A percentile compares a stretch with the other conserved stretches of the same genome.
Evolutionary conservation across 2,888 invertebrate genomes (phyloP).

Genomic region (Nomada fabriciana): DNA sequence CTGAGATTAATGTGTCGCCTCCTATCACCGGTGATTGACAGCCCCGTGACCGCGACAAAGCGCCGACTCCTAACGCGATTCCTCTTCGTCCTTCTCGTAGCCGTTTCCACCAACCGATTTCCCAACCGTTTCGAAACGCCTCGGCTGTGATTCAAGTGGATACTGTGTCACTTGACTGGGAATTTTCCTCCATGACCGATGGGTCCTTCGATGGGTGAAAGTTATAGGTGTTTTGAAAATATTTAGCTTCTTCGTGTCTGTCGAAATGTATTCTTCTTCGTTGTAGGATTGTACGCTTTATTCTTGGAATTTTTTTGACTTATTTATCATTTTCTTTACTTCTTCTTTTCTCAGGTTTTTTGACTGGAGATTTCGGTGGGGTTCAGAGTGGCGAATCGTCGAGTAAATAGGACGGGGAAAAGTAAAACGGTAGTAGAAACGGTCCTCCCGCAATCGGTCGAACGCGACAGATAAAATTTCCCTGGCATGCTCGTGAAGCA

Average conservation of each 20-base stretch:
- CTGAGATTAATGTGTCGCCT: slow-evolving; percentile 83
- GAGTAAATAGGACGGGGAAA: background rate
- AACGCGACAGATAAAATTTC: slow-evolving; percentile 28
- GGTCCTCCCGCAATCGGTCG: slow-evolving; percentile 17
- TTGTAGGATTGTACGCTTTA: background rate
- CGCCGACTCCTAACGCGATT: slow-evolving; percentile 77
- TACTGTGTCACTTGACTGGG: background rate
- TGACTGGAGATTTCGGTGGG: no score
- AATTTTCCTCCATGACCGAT: background rate
- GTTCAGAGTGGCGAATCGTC: no score
- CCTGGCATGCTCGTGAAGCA: background rate
- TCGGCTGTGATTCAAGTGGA: background rate
- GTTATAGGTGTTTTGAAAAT: background rate
- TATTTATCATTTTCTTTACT: background rate
- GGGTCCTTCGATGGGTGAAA: background rate
- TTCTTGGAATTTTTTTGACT: background rate
- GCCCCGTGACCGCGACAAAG: slow-evolving; percentile 83
- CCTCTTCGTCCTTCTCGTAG: slow-evolving; percentile 29
- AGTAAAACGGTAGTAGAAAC: background rate
- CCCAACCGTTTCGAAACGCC: slow-evolving; percentile 8
- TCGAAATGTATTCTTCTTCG: background rate
- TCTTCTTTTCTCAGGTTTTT: background rate
- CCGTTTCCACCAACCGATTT: slow-evolving; percentile 12
- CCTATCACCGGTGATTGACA: slow-evolving; percentile 83
- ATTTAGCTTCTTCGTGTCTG: no score